phyloP scores from a whole-genome alignment of 2,797 vertebrate genomes.

The Lithobates pipiens region DNA sequence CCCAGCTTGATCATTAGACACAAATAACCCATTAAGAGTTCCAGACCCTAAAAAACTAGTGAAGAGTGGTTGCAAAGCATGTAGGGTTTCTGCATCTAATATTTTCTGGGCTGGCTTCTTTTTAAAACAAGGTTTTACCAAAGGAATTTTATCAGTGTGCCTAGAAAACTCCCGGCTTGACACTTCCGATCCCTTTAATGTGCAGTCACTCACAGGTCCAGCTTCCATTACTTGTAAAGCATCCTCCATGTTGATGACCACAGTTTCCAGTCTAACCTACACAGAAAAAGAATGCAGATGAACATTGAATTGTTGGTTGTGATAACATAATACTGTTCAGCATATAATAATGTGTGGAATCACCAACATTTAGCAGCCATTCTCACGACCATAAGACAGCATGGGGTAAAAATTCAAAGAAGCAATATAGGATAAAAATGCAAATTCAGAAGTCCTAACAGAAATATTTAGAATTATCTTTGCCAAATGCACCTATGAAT shows the following conservation, averaged over 20 bases:
- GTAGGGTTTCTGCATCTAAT: constrained; percentile 85
- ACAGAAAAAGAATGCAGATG: background rate
- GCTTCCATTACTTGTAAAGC: constrained; percentile 81
- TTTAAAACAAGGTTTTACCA: constrained; percentile 94
- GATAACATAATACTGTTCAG: too few relatives aligned
- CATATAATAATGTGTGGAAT: background rate
- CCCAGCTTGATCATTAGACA: constrained; percentile 80
- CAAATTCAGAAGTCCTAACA: constrained; percentile 24
- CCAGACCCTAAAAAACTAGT: constrained; percentile 88
- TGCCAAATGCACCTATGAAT: constrained; percentile 68
- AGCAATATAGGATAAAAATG: too few relatives aligned
- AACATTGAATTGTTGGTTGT: too few relatives aligned
- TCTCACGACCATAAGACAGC: too few relatives aligned
- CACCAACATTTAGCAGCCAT: too few relatives aligned
- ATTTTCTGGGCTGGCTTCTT: constrained; percentile 91
- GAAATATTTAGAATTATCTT: constrained; percentile 43
- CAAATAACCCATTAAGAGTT: constrained; percentile 88
- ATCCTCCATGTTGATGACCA: constrained; percentile 65
- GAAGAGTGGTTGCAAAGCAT: constrained; percentile 89
- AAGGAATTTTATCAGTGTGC: constrained; percentile 87
- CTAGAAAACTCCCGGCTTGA: constrained; percentile 79
- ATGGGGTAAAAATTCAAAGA: background rate
- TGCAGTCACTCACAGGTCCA: constrained; percentile 67
- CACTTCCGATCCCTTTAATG: constrained; percentile 69
- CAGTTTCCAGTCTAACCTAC: background rate